Conservation (phyloP, 2,113 vertebrate species). For the Plecturocebus donacophilus region DNA sequence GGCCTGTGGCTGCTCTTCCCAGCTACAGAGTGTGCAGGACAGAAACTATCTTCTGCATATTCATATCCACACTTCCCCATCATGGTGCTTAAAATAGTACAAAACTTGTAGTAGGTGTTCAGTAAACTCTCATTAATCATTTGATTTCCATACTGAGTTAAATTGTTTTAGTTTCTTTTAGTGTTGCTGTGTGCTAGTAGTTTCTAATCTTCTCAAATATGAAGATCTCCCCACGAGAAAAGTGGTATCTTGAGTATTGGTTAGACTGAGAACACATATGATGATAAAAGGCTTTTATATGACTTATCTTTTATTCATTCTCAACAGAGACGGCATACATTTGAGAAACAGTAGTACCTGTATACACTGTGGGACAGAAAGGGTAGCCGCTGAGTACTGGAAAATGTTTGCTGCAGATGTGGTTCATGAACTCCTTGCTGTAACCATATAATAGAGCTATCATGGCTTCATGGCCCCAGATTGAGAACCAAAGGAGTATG, state of each 20-base stretch:
- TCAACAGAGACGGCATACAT: too few relatives aligned
- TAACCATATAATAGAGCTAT: neutral
- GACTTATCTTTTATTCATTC: neutral
- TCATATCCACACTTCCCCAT: neutral
- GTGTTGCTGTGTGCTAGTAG: neutral
- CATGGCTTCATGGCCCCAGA: neutral
- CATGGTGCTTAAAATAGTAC: neutral
- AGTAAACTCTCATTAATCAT: neutral
- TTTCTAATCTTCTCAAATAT: neutral
- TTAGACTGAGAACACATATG: neutral
- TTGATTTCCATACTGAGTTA: neutral
- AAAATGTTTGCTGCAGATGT: neutral
- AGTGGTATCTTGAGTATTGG: neutral
- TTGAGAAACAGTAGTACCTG: neutral
- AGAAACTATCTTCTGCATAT: neutral
- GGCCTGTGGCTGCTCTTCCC: neutral
- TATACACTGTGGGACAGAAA: neutral
- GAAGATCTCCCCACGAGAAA: neutral
- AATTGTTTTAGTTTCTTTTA: neutral
- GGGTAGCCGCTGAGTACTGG: neutral
- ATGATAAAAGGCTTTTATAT: neutral
- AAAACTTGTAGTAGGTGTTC: neutral
- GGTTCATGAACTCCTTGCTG: neutral
- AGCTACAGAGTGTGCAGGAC: neutral
- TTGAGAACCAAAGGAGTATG: neutral